Percentiles rank a stretch among this genome's conserved stretches.
These are phyloP conservation scores for Malurus leucopterus DNA, from an alignment of 2,797 vertebrate genomes.

Conservation along the genomic window DNA sequence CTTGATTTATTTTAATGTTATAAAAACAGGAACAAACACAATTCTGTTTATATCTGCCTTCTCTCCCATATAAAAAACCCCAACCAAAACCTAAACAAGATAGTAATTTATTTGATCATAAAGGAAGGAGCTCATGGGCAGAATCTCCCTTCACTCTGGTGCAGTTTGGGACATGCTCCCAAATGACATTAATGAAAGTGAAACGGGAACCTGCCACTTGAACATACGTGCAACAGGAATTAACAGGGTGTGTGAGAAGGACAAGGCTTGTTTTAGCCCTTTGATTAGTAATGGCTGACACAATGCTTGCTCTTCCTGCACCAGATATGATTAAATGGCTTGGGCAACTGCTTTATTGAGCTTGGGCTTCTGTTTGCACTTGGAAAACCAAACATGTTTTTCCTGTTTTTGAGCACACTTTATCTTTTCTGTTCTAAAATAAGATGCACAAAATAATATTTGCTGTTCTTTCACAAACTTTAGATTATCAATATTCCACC, in stretches of 20 bases:
- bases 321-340: not conserved
- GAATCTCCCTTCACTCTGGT: not conserved
- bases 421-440: not conserved
- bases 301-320: not conserved
- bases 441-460: not conserved
- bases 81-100: not conserved
- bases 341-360: not conserved
- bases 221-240: not conserved
- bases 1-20: not conserved
- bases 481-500: slow-evolving; percentile 84
- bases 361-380: not conserved
- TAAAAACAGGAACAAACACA: not conserved
- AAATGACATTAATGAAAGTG: not conserved
- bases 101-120: not conserved
- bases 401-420: not conserved
- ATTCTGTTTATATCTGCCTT: not conserved
- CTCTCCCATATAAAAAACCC: not conserved
- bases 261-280: not conserved
- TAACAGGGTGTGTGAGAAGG: not conserved
- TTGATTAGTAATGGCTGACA: not conserved
- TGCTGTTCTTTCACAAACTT: slow-evolving; percentile 22
- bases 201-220: not conserved
- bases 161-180: not conserved
- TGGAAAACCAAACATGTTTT: not conserved
- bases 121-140: not conserved